Conservation (phyloP, 2,113 vertebrate genomes). For the Ictidomys tridecemlineatus region DNA sequence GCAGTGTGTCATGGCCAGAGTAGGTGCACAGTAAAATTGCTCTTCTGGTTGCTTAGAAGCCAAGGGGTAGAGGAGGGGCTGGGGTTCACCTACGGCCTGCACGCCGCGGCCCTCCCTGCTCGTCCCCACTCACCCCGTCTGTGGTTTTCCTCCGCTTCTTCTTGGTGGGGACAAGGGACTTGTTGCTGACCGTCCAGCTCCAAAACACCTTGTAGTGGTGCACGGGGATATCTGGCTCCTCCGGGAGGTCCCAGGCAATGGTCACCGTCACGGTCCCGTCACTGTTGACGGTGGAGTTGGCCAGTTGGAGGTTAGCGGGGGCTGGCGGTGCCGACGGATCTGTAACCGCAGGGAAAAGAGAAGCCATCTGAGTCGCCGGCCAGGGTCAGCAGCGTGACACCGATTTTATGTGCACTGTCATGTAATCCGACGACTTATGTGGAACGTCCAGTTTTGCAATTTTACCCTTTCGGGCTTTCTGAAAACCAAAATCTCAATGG, state of each 20-base stretch:
- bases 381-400: accelerated
- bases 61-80: neutral
- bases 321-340: conserved; percentile 94
- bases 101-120: accelerated
- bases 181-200: conserved; percentile 93
- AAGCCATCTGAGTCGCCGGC: neutral
- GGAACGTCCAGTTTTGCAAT: neutral
- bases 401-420: neutral
- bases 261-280: conserved; percentile 90
- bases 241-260: conserved; percentile 92
- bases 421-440: accelerated
- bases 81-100: accelerated
- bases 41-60: accelerated
- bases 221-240: conserved; percentile 94
- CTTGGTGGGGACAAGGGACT: conserved; percentile 92
- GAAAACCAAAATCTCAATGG: conserved; percentile 2
- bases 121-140: conserved; percentile 89
- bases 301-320: conserved; percentile 90
- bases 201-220: conserved; percentile 98
- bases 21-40: accelerated
- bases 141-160: conserved; percentile 96
- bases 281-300: conserved; percentile 88
- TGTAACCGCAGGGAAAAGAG: conserved; percentile 78
- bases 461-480: neutral
- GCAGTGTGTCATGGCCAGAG: neutral